Base-by-base conservation (phyloP, 2,888 invertebrate species). In the Lasioglossum villosulum region DNA sequence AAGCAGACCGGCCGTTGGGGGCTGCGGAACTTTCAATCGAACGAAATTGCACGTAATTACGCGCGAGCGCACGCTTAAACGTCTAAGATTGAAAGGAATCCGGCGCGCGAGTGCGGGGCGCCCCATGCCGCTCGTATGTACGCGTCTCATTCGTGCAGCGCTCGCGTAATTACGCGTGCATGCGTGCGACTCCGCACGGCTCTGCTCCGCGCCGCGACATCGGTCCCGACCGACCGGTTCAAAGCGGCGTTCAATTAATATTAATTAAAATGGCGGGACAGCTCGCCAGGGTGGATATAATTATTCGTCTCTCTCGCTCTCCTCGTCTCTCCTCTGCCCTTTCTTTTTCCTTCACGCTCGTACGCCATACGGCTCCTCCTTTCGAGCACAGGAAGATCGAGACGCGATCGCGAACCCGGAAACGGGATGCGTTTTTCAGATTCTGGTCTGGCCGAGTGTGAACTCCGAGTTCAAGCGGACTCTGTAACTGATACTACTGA, bases 241-340 rank as follows among this genome's bases (percentile, higher is more conserved):
- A 86, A 91, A 92, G 90, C 90, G 83, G 84, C 86, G 90, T 92
- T 93, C 93, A 93, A 93, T 94, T 93, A 94, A 94, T 93, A 93
- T 94, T 93, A 93, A 94, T 93, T 93, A 93, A 93, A 93, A 92
- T 89, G 87, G 89, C 89, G 88, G 86, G 89, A 78, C 77, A 82
- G 80, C 78, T 74, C 77, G 86, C 75, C 77, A 70, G 84, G 82
- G 82, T 80, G 84, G 83, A 86, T 88, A 86, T 87, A 90, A 91
- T 91, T 88, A 91, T 77, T 84, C 84, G 80, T 82, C 77, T 68
- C 66, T 37, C 10, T 68, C 30, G 5, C 16, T 34, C 34, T 30
- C 59, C 16, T 30, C 27, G 5, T 16, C 27, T 27, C 16, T 63
- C 6, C 30, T 30, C 14, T 63, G 5, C 6, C 16, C 19, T 34